Percentiles rank a stretch among this genome's conserved stretches.
Conservation (phyloP, 2,888 invertebrate species). For the Lepidocyrtinus sp. region DNA sequence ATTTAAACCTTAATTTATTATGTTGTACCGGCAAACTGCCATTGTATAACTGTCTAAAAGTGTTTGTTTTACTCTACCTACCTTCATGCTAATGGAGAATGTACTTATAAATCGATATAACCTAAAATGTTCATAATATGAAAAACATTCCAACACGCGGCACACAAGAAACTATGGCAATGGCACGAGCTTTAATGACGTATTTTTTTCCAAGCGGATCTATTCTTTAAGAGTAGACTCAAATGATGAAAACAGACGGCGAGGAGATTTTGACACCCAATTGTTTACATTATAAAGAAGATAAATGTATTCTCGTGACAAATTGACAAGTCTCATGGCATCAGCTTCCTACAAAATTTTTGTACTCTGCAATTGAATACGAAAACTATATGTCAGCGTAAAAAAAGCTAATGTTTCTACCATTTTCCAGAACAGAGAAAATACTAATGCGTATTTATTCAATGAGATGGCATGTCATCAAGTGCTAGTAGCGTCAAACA, state of each 20-base stretch:
- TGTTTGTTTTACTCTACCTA: background rate
- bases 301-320: constrained; percentile 56
- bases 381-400: background rate
- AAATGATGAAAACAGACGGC: constrained; percentile 51
- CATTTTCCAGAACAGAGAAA: constrained; percentile 14
- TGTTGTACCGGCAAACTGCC: background rate
- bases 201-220: background rate
- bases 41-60: background rate
- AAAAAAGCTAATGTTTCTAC: background rate
- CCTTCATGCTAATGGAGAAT: no score
- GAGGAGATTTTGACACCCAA: constrained; percentile 52
- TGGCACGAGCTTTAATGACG: no score
- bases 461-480: constrained; percentile 37
- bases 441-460: constrained; percentile 54
- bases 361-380: constrained; percentile 11
- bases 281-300: constrained; percentile 56
- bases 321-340: constrained; percentile 55
- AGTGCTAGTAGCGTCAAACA: constrained; percentile 15
- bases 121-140: no score
- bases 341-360: background rate
- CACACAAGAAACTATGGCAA: no score
- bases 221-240: constrained; percentile 22
- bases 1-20: background rate
- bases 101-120: no score
- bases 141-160: no score